These are phyloP conservation scores for Trachelipus rathkii DNA, from an alignment of 1,140 invertebrate species.

Conservation along the genomic window DNA sequence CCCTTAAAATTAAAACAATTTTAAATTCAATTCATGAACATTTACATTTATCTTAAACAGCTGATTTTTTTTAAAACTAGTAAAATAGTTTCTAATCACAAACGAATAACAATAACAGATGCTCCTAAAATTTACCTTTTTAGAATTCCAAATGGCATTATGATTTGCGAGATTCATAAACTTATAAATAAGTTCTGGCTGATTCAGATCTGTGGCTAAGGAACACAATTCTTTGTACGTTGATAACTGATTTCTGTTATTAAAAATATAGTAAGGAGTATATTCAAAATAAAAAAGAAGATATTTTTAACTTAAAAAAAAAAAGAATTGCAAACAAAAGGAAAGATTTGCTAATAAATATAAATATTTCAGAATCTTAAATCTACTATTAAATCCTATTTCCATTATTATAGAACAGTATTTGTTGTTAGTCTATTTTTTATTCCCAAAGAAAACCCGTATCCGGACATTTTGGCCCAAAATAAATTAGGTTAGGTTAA, in stretches of 20 bases:
- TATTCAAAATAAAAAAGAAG: too few relatives aligned
- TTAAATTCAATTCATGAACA: neutral
- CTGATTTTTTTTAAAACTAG: neutral
- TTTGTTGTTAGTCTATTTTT: too few relatives aligned
- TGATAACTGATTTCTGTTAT: constrained; percentile 64
- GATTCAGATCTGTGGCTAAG: constrained; percentile 84
- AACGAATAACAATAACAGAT: too few relatives aligned
- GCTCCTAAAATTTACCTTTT: constrained; percentile 52
- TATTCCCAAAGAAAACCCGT: too few relatives aligned
- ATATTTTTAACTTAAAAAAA: neutral
- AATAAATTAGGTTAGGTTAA: too few relatives aligned
- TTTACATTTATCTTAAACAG: neutral
- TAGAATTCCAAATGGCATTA: constrained; percentile 86
- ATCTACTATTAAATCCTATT: too few relatives aligned
- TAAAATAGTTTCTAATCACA: neutral
- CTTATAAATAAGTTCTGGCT: constrained; percentile 89
- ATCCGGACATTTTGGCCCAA: too few relatives aligned
- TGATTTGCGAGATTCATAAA: constrained; percentile 93
- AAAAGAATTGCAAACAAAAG: too few relatives aligned
- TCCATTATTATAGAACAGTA: too few relatives aligned
- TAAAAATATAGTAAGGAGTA: neutral
- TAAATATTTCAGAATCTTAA: too few relatives aligned
- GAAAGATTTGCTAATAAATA: too few relatives aligned
- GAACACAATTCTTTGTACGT: constrained; percentile 93
- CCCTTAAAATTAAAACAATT: constrained; percentile 56